These are phyloP conservation scores for Nannoperca australis DNA, from an alignment of 2,797 vertebrate genomes.

Conservation along the genomic window DNA sequence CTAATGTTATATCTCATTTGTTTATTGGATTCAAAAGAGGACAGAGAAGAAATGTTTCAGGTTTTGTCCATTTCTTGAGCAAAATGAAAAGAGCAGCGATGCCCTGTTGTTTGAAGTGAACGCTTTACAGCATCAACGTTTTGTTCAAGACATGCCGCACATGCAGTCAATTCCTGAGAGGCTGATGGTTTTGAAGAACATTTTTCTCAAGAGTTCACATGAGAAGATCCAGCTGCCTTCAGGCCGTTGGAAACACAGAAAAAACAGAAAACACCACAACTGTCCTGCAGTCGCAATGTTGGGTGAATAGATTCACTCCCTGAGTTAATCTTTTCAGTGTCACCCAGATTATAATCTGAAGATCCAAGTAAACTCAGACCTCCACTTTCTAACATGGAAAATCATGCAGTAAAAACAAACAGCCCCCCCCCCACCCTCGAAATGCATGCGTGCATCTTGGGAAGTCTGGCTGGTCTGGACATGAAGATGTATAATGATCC, in stretches of 20 bases:
- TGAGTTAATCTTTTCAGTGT: not conserved
- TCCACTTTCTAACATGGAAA: not conserved
- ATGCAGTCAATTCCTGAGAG: not conserved
- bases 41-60: too few species aligned
- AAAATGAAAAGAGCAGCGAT: not conserved
- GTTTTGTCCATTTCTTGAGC: not conserved
- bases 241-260: slow-evolving; percentile 3
- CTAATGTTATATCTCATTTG: not conserved
- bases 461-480: not conserved
- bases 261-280: not conserved
- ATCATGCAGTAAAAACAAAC: slow-evolving; percentile 6
- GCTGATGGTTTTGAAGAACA: slow-evolving; percentile 12
- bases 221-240: slow-evolving; percentile 31
- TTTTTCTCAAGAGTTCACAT: slow-evolving; percentile 33
- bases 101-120: not conserved
- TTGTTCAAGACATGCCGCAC: not conserved
- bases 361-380: not conserved
- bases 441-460: not conserved
- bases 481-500: not conserved
- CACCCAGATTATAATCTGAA: not conserved
- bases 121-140: not conserved
- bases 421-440: not conserved
- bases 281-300: not conserved
- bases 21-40: not conserved
- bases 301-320: not conserved